A percentile compares a stretch with the other conserved stretches of the same genome.
phyloP scores from a whole-genome alignment of 2,797 vertebrate species.

The Orientallactaga sibirica region DNA sequence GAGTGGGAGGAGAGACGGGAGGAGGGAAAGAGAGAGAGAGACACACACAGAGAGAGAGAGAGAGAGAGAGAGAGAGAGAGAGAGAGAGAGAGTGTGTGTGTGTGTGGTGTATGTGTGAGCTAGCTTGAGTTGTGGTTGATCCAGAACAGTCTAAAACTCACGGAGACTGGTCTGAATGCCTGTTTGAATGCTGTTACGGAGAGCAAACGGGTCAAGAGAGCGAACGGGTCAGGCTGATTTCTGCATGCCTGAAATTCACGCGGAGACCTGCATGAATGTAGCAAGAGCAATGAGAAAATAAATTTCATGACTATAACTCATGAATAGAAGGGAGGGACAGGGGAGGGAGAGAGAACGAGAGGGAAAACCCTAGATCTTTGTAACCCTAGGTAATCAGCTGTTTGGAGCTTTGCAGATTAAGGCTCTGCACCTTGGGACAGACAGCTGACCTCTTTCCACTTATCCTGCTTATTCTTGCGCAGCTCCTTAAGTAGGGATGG shows the following conservation, averaged over 20 bases:
- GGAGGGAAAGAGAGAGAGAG: too few species aligned
- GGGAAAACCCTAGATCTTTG: background rate
- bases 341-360: background rate
- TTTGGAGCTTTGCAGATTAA: slow-evolving; percentile 64
- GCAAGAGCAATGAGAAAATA: background rate
- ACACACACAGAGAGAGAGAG: rapidly evolving
- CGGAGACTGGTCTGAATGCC: background rate
- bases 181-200: slow-evolving; percentile 22
- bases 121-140: background rate
- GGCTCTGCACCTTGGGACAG: slow-evolving; percentile 45
- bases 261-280: background rate
- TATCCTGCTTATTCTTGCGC: slow-evolving; percentile 36
- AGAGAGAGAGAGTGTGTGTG: too few species aligned
- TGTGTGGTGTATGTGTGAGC: background rate
- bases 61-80: too few species aligned
- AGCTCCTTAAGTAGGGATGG: background rate
- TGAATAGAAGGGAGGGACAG: background rate
- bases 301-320: background rate
- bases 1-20: too few species aligned
- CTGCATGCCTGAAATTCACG: background rate
- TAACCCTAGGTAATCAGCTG: slow-evolving; percentile 15
- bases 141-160: background rate
- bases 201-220: background rate
- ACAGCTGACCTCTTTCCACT: slow-evolving; percentile 70
- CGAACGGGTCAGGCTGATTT: background rate